Conservation (phyloP, 2,888 invertebrate species). For the Lysandra coridon region DNA sequence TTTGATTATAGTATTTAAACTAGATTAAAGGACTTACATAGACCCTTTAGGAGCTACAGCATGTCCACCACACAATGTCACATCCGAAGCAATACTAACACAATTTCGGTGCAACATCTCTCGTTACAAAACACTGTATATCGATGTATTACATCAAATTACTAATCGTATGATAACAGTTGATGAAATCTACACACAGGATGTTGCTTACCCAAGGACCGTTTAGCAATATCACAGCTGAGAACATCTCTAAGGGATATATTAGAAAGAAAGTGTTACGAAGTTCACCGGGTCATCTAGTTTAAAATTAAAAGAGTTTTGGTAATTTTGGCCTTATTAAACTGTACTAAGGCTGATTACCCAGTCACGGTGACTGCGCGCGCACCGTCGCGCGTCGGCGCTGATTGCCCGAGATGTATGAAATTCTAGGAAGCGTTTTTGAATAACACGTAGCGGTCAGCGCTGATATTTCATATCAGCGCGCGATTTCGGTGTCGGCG, state of each 20-base stretch:
- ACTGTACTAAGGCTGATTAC: too few species aligned
- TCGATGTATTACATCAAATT: constrained; percentile 4
- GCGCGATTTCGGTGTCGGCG: too few species aligned
- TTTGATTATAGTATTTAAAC: background rate
- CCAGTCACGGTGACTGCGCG: too few species aligned
- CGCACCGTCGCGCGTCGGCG: too few species aligned
- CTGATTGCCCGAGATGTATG: too few species aligned
- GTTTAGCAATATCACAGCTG: background rate
- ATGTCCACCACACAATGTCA: background rate
- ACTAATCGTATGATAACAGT: background rate
- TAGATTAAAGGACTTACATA: background rate
- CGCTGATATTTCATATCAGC: too few species aligned
- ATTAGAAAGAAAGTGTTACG: too few species aligned
- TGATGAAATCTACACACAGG: background rate
- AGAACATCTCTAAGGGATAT: background rate
- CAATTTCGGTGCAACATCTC: background rate
- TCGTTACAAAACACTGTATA: constrained; percentile 1
- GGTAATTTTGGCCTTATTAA: too few species aligned
- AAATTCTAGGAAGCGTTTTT: too few species aligned
- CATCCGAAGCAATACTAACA: constrained; percentile 3
- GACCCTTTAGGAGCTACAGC: background rate
- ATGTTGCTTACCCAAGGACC: background rate
- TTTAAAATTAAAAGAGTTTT: too few species aligned
- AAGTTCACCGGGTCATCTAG: too few species aligned
- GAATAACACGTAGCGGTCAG: too few species aligned